phyloP scores from a whole-genome alignment of 2,888 invertebrate species.

The Cecidostiba fungosa region DNA sequence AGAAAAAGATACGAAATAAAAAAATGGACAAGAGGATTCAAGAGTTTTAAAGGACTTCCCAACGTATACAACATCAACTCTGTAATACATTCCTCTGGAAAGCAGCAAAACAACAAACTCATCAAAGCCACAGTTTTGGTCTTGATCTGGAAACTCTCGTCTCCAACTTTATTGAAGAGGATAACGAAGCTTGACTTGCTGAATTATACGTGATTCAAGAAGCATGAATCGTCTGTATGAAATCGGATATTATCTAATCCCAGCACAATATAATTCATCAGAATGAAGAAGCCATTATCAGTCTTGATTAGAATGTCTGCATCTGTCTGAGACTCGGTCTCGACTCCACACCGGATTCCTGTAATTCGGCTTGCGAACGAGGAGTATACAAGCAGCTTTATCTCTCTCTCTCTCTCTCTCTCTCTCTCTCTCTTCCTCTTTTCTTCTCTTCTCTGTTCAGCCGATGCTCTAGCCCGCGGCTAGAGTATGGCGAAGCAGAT shows the following conservation, averaged over 20 bases:
- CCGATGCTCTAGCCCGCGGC: background rate
- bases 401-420: background rate
- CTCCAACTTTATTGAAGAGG: conserved; percentile 52
- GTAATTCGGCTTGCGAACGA: conserved; percentile 28
- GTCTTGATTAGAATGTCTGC: conserved; percentile 10
- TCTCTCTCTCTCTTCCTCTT: background rate
- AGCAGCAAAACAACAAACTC: conserved; percentile 43
- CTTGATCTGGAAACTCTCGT: conserved; percentile 35
- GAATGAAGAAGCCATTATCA: background rate
- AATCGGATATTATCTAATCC: background rate
- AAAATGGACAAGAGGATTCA: background rate
- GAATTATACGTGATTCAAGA: background rate
- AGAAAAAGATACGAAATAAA: background rate
- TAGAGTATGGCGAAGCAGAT: conserved; percentile 27
- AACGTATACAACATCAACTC: background rate
- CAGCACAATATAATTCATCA: background rate
- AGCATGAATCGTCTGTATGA: background rate
- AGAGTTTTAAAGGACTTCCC: background rate
- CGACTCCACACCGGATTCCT: background rate
- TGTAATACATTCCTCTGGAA: background rate
- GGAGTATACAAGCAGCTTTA: conserved; percentile 11
- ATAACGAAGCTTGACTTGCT: conserved; percentile 9
- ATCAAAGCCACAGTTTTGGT: background rate
- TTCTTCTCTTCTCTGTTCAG: background rate
- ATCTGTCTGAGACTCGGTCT: background rate